phyloP scores from a whole-genome alignment of 2,797 vertebrate genomes.

The Microchirus variegatus region DNA sequence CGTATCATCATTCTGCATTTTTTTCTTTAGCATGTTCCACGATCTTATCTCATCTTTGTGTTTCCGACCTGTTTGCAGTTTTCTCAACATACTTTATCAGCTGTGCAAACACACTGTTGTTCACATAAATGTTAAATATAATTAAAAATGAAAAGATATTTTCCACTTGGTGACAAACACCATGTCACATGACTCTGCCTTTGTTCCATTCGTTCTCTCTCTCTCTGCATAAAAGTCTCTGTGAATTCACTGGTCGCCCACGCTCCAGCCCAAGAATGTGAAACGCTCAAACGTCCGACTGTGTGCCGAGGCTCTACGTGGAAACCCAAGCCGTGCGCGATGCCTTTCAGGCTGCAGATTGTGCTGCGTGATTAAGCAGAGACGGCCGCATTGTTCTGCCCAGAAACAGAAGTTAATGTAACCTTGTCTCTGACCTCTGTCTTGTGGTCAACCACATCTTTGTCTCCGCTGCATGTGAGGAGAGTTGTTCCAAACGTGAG shows the following conservation, averaged over 20 bases:
- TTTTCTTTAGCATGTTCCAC: no score
- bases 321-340: constrained; percentile 42
- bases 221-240: constrained; percentile 58
- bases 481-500: neutral
- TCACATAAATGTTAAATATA: no score
- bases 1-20: no score
- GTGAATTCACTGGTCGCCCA: constrained; percentile 77
- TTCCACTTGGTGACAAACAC: constrained; percentile 50
- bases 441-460: constrained; percentile 58
- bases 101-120: neutral
- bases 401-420: constrained; percentile 63
- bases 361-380: constrained; percentile 64
- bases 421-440: constrained; percentile 54
- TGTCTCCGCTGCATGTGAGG: constrained; percentile 21
- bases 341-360: constrained; percentile 49
- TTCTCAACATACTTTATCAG: no score
- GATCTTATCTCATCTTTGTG: no score
- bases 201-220: constrained; percentile 34
- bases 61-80: no score
- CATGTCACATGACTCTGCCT: constrained; percentile 48
- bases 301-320: constrained; percentile 57
- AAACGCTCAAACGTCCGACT: constrained; percentile 62
- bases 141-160: neutral
- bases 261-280: constrained; percentile 71
- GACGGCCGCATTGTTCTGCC: neutral